These are phyloP conservation scores for Brevimyrus niger DNA, from an alignment of 2,113 vertebrate genomes.

Conservation along the genomic window DNA sequence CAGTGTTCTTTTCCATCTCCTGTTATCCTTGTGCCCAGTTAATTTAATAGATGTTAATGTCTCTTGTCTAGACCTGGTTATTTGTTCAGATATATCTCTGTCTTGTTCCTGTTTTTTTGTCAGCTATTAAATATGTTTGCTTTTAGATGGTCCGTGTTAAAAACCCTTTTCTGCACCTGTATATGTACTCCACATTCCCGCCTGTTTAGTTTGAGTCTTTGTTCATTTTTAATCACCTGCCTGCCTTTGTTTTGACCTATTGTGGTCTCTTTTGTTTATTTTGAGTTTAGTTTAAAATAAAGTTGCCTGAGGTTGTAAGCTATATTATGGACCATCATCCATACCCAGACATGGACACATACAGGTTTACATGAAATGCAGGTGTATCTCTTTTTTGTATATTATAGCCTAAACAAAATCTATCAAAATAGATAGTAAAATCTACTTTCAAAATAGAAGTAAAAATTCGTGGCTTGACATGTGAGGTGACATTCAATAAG, in stretches of 20 bases:
- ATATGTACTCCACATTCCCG: background rate
- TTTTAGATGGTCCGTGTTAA: background rate
- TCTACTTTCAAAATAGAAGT: background rate
- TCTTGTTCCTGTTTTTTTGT: background rate
- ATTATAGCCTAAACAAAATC: background rate
- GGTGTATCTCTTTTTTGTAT: background rate
- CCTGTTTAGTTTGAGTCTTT: background rate
- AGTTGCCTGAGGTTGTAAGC: background rate
- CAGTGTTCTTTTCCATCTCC: background rate
- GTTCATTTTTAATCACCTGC: background rate
- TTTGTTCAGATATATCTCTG: background rate
- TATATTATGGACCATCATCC: background rate
- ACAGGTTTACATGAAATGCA: background rate
- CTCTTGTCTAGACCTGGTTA: background rate
- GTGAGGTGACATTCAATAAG: background rate
- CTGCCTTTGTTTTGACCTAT: background rate
- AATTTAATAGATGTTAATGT: background rate
- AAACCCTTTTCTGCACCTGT: background rate
- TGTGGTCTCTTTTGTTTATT: background rate
- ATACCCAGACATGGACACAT: background rate
- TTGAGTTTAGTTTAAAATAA: background rate
- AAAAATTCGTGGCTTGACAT: background rate
- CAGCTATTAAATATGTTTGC: background rate
- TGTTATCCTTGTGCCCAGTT: background rate
- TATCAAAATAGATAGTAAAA: too few relatives aligned